phyloP scores from a whole-genome alignment of 2,888 invertebrate species.

The Allophyes oxyacanthae region DNA sequence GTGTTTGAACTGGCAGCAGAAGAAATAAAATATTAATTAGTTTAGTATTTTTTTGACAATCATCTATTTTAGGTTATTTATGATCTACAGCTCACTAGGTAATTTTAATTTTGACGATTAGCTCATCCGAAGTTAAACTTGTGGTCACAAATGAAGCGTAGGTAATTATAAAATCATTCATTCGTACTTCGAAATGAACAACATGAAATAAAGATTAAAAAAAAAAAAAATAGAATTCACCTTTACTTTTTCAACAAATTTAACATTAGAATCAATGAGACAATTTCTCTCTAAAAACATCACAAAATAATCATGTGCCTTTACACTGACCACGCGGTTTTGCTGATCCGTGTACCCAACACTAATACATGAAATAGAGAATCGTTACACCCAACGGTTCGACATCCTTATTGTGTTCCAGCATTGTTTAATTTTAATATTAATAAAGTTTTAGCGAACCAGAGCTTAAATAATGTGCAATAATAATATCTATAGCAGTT shows the following conservation, averaged over 20 bases:
- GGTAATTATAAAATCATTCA: too few relatives aligned
- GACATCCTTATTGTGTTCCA: slow-evolving; percentile 25
- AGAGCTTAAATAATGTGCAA: neutral
- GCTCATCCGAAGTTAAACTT: too few relatives aligned
- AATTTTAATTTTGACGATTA: neutral
- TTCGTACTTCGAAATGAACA: too few relatives aligned
- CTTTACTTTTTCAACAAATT: too few relatives aligned
- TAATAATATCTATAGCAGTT: neutral
- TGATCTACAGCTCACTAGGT: slow-evolving; percentile 3
- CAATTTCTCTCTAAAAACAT: too few relatives aligned
- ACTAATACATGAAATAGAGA: slow-evolving; percentile 9
- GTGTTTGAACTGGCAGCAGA: slow-evolving; percentile 30
- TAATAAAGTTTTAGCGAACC: slow-evolving; percentile 11
- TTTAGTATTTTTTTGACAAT: slow-evolving; percentile 20
- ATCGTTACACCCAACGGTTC: slow-evolving; percentile 11
- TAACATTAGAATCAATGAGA: too few relatives aligned
- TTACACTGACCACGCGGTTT: too few relatives aligned
- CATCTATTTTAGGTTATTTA: slow-evolving; percentile 1
- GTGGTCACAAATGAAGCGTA: too few relatives aligned
- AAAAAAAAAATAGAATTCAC: too few relatives aligned
- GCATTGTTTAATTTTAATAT: slow-evolving; percentile 21
- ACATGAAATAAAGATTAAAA: too few relatives aligned
- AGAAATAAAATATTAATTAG: slow-evolving; percentile 43
- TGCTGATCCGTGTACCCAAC: neutral
- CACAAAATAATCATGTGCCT: too few relatives aligned